phyloP scores from a whole-genome alignment of 2,888 invertebrate species.

The Macaria notata region DNA sequence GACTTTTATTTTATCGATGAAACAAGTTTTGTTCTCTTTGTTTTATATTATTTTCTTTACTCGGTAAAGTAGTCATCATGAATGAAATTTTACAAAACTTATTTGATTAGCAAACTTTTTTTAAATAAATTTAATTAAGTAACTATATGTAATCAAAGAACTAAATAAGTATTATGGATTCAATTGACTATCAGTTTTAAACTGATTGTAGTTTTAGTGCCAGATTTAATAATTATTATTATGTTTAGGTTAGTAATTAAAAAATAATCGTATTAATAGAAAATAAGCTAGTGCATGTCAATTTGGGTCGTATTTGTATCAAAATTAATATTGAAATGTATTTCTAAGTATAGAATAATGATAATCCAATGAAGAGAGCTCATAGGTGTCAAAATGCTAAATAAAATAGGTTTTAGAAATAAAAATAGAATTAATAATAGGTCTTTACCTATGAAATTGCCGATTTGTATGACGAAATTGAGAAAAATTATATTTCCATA shows the following conservation, averaged over 20 bases:
- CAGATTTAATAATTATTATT: constrained; percentile 27
- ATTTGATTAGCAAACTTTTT: constrained; percentile 6
- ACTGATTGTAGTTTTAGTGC: constrained; percentile 39
- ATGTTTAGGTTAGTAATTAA: not conserved
- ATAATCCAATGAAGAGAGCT: constrained; percentile 9
- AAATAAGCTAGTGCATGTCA: not conserved
- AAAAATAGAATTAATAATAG: not conserved
- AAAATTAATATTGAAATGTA: not conserved
- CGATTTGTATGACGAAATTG: not conserved
- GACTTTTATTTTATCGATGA: constrained; percentile 12
- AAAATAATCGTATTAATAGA: not conserved
- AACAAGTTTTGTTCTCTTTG: not conserved
- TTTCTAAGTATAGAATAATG: not conserved
- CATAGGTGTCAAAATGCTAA: constrained; percentile 19
- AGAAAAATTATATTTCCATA: no score
- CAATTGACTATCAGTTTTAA: constrained; percentile 32
- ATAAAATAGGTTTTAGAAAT: not conserved
- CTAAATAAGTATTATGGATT: not conserved
- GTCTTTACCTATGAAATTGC: not conserved
- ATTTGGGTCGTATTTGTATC: not conserved
- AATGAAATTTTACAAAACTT: no score
- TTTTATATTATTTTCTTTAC: no score
- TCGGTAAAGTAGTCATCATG: no score
- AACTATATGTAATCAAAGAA: not conserved
- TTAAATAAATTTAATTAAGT: not conserved